Evolutionary conservation across 2,113 vertebrate species (phyloP).

Genomic region (Lipotes vexillifer): DNA sequence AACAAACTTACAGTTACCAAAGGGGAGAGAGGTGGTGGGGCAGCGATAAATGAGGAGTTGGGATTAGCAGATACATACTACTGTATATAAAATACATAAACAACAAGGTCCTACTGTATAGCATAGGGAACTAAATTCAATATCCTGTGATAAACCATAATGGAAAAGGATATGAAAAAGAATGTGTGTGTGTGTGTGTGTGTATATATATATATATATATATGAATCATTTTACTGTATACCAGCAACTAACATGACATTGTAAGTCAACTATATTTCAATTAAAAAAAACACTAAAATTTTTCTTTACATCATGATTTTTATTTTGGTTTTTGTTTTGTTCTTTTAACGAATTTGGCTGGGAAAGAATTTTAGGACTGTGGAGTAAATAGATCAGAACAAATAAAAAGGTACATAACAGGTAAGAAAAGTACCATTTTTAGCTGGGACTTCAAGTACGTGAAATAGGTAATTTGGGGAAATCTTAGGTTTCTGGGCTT

Average conservation of each 20-base stretch:
- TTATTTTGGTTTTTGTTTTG: not conserved
- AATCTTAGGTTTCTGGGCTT: not conserved
- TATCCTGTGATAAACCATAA: not conserved
- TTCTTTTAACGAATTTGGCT: slow-evolving; percentile 11
- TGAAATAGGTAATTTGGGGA: not conserved
- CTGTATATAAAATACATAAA: not conserved
- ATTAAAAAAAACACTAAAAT: not conserved
- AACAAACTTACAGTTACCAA: not conserved
- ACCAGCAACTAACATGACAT: not conserved
- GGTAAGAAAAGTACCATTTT: not conserved
- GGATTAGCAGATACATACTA: not conserved
- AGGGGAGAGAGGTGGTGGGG: not conserved
- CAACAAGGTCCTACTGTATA: not conserved
- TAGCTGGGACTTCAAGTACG: not conserved
- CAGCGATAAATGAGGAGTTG: not conserved
- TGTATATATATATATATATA: too few relatives aligned
- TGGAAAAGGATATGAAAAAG: not conserved
- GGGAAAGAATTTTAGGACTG: not conserved
- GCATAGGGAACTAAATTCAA: not conserved
- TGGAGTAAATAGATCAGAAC: not conserved
- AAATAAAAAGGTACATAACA: not conserved
- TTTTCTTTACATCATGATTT: slow-evolving; percentile 8
- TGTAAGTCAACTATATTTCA: not conserved
- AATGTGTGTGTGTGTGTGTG: not conserved
- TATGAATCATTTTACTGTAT: not conserved